Evolutionary conservation across 2,113 vertebrate species (phyloP).

Genomic region (Pongo pygmaeus): DNA sequence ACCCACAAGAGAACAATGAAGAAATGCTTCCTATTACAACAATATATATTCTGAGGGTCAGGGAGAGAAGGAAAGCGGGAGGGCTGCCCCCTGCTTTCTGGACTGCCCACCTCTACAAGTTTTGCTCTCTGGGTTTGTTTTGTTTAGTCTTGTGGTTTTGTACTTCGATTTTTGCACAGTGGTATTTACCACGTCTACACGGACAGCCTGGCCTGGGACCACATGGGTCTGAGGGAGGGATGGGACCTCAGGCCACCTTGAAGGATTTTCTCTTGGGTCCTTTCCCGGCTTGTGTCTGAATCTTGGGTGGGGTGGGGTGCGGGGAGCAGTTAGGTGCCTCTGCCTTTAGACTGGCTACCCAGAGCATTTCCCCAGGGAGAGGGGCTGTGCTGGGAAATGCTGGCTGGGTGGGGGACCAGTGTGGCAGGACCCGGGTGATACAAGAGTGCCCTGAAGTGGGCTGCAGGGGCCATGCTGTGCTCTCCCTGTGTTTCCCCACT

Average conservation of each 20-base stretch:
- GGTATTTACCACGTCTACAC: not conserved
- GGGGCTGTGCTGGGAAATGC: not conserved
- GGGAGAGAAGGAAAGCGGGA: not conserved
- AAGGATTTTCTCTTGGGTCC: not conserved
- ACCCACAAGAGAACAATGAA: constrained; percentile 74
- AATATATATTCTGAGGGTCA: not conserved
- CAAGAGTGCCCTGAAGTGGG: not conserved
- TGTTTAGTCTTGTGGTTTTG: not conserved
- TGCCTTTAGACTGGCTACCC: not conserved
- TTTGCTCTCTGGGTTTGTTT: not conserved
- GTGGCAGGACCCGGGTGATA: not conserved
- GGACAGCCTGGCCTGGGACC: not conserved
- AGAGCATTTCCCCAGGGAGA: not conserved
- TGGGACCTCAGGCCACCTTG: not conserved
- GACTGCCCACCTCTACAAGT: not conserved
- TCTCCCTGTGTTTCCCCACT: not conserved
- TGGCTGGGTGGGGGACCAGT: not conserved
- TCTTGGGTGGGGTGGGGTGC: not conserved
- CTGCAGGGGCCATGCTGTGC: not conserved
- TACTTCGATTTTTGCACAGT: constrained; percentile 20
- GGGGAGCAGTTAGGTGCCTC: not conserved
- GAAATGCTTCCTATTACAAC: constrained; percentile 71
- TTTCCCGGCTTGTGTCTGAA: not conserved
- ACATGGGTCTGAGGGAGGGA: not conserved
- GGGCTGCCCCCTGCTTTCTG: not conserved